Conservation (phyloP, 1,140 invertebrate genomes). For the Bombus affinis region DNA sequence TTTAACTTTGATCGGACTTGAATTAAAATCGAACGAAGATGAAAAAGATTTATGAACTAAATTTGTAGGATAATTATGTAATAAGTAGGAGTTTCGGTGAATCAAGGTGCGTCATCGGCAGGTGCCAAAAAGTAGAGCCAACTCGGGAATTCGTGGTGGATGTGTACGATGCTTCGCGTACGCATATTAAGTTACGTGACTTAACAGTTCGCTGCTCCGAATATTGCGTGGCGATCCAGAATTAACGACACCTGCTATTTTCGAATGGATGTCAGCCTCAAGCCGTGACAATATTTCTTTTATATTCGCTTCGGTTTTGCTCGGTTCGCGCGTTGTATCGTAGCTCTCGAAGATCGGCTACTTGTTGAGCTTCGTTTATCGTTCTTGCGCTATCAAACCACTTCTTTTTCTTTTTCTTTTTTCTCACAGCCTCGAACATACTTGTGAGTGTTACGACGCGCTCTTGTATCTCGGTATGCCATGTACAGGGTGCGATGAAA, state of each 20-base stretch:
- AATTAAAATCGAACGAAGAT: too few species aligned
- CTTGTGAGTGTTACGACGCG: not conserved
- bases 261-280: constrained; percentile 45
- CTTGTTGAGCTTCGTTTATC: constrained; percentile 18
- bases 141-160: constrained; percentile 26
- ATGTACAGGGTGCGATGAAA: not conserved
- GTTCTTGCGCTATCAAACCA: not conserved
- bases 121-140: constrained; percentile 52
- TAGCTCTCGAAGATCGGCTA: not conserved
- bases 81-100: not conserved
- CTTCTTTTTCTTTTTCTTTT: not conserved
- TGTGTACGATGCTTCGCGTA: constrained; percentile 12
- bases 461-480: not conserved
- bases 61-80: not conserved
- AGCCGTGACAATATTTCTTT: constrained; percentile 47
- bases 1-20: not conserved
- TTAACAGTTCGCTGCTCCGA: constrained; percentile 54
- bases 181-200: constrained; percentile 56
- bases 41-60: not conserved
- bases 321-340: not conserved
- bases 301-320: not conserved
- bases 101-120: constrained; percentile 40
- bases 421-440: not conserved
- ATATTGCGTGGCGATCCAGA: constrained; percentile 52
- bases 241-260: constrained; percentile 57